Base-by-base conservation (phyloP, 2,797 vertebrate genomes). In the Diceros bicornis region DNA sequence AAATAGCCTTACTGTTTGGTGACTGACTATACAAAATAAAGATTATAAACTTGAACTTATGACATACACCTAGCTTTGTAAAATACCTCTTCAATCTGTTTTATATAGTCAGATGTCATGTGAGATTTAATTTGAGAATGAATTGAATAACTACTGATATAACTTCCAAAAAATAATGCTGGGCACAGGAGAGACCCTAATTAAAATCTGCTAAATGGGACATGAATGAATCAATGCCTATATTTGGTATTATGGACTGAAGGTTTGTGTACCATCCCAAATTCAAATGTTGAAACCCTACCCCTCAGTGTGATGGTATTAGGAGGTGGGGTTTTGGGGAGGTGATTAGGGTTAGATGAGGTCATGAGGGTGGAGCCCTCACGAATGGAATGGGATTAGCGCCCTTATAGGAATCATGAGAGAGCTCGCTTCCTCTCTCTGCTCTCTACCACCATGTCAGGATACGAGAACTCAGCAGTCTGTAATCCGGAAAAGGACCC, bases 81-180 rank as follows among this genome's bases (percentile, higher is more conserved):
- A 89, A 55, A 81, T 44, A 17, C 12, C 34, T 66, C 32, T 68
- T 91, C 77, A 68, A 57, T 88, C 12, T n/a, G 17, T 82, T 89
- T 78, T 62, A 69, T 50, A n/a, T 59, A 59, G 55, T 79, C 34
- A 92, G 21, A n/a, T 55, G 1, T 66, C 21, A 68, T 61, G 2
- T 69, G 72, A 93, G 52, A 84, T 66, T 90, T 96, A 64, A 95
- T 96, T 92, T 89, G 29, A 52, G 94, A 93, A 94, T 47, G 11
- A 52, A 71, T 78, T 69, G 34, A 93, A 66, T 91, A 86, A 61
- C 72, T n/a, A 90, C 13, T 23, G 12, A 52, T 74, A n/a, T 13
- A 87, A 59, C 85, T 72, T 88, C n/a, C 44, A 92, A 91, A 81
- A 68, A 77, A 32, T 50, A 91, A 75, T 66, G 11, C 11, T 89